These are phyloP conservation scores for Chelmon rostratus DNA, from an alignment of 2,797 vertebrate species.

Conservation along the genomic window DNA sequence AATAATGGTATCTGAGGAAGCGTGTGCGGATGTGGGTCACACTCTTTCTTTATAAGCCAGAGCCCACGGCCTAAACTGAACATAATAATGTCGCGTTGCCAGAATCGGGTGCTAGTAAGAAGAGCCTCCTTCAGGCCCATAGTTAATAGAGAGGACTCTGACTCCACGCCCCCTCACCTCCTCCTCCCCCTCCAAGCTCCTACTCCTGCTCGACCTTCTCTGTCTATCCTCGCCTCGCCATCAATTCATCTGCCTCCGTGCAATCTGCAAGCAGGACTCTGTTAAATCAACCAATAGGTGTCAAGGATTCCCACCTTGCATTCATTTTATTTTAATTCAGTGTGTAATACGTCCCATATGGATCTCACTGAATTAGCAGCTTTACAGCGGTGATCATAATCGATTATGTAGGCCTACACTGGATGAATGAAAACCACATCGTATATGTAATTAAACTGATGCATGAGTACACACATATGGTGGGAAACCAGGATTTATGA, in stretches of 20 bases:
- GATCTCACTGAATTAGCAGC: constrained; percentile 47
- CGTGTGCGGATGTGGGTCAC: constrained; percentile 74
- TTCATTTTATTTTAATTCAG: constrained; percentile 68
- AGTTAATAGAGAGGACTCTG: constrained; percentile 69
- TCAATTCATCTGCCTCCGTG: constrained; percentile 81
- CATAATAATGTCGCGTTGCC: constrained; percentile 66
- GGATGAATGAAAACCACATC: constrained; percentile 40
- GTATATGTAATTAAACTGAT: constrained; percentile 49
- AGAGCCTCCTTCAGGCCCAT: constrained; percentile 67
- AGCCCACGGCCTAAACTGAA: constrained; percentile 68
- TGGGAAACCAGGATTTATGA: constrained; percentile 48
- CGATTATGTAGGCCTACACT: constrained; percentile 37
- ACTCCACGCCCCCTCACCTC: constrained; percentile 29
- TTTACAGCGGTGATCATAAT: constrained; percentile 53
- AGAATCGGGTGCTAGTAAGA: constrained; percentile 54
- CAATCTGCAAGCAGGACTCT: constrained; percentile 68
- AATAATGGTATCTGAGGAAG: constrained; percentile 67
- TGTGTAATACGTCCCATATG: constrained; percentile 32
- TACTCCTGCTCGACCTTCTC: constrained; percentile 78
- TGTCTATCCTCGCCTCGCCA: constrained; percentile 71
- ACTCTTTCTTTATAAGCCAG: constrained; percentile 62
- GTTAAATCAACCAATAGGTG: constrained; percentile 75
- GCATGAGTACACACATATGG: constrained; percentile 26
- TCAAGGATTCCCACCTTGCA: constrained; percentile 72
- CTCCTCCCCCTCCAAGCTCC: constrained; percentile 13